A percentile compares a stretch with the other conserved stretches of the same genome.
These are phyloP conservation scores for Thripadectes ignobilis DNA, from an alignment of 2,797 vertebrate species.

Conservation along the genomic window DNA sequence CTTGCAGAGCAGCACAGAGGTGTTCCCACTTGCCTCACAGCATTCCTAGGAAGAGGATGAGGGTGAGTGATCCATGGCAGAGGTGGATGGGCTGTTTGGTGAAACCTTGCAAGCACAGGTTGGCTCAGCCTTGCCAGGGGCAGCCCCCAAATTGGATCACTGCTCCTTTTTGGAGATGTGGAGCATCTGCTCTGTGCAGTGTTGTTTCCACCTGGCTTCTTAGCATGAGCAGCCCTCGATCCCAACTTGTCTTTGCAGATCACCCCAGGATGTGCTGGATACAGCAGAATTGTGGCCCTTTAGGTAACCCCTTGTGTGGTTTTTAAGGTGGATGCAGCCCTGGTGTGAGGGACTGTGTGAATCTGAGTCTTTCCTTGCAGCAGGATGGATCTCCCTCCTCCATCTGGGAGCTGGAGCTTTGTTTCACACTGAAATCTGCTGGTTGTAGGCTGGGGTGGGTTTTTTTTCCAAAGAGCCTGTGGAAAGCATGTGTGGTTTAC, in stretches of 20 bases:
- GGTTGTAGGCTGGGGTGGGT: background rate
- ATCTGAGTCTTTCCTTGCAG: background rate
- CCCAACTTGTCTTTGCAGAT: background rate
- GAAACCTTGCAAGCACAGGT: background rate
- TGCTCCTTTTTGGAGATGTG: background rate
- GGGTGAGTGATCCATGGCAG: background rate
- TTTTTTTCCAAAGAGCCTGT: background rate
- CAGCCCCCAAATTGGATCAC: background rate
- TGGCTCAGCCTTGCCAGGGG: background rate
- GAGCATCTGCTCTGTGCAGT: background rate
- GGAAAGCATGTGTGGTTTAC: constrained; percentile 2
- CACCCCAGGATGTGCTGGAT: background rate
- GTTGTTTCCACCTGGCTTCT: background rate
- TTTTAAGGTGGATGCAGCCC: background rate
- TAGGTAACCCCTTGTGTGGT: background rate
- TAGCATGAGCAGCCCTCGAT: accelerated
- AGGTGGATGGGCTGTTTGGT: background rate
- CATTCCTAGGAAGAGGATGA: background rate
- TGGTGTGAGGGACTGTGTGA: background rate
- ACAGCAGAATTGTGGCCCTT: background rate
- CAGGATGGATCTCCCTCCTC: constrained; percentile 28
- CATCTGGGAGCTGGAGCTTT: background rate
- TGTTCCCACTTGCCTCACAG: background rate
- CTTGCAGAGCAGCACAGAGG: background rate
- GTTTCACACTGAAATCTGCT: background rate